Conservation (phyloP, 1,140 invertebrate genomes). For the Atta colombica region DNA sequence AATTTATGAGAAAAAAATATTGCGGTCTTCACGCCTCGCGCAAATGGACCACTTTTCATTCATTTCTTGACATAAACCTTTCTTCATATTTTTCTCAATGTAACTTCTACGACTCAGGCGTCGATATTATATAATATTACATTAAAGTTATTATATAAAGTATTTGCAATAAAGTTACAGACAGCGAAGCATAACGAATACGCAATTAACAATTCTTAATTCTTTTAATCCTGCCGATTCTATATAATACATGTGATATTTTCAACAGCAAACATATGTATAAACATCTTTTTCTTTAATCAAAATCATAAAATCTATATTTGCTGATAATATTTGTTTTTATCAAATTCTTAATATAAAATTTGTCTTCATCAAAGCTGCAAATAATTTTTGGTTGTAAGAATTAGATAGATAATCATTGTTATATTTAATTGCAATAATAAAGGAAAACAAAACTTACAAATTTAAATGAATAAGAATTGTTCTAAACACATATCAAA, state of each 20-base stretch:
- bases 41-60: too few species aligned
- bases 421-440: background rate
- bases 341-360: background rate
- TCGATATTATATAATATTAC: background rate
- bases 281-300: background rate
- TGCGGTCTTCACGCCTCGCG: too few species aligned
- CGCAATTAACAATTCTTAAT: conserved; percentile 16
- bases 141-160: background rate
- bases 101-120: too few species aligned
- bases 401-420: background rate
- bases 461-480: conserved; percentile 15
- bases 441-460: background rate
- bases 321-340: background rate
- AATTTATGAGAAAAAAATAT: too few species aligned
- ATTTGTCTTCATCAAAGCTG: conserved; percentile 48
- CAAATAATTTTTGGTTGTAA: conserved; percentile 16
- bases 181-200: conserved; percentile 12
- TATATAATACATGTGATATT: background rate
- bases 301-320: background rate
- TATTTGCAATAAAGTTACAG: background rate
- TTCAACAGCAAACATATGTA: background rate
- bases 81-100: too few species aligned
- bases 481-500: background rate
- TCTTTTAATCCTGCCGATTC: background rate
- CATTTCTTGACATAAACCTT: too few species aligned